These are phyloP conservation scores for Mylabris sibirica DNA, from an alignment of 2,888 invertebrate species.

Conservation along the genomic window DNA sequence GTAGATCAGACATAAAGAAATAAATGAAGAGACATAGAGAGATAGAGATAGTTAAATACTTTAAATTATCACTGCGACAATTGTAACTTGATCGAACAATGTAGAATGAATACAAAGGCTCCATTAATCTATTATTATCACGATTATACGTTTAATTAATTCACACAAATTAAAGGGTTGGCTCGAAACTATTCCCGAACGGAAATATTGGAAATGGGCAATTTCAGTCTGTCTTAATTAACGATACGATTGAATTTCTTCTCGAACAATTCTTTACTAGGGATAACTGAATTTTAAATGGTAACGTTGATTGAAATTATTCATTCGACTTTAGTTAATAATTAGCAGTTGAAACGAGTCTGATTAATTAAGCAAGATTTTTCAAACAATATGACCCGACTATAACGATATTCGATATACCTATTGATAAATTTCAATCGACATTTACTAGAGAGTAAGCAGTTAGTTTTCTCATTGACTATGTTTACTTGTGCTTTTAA, in stretches of 20 bases:
- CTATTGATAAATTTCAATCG: not conserved
- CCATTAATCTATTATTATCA: conserved; percentile 49
- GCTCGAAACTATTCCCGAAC: not conserved
- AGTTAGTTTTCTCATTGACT: not conserved
- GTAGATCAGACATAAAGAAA: not conserved
- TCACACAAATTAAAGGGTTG: conserved; percentile 38
- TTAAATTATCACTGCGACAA: conserved; percentile 45
- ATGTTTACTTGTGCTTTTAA: conserved; percentile 24
- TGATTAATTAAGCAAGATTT: not conserved
- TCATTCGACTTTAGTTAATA: not conserved
- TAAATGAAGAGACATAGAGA: conserved; percentile 10
- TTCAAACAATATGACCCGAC: too few relatives aligned
- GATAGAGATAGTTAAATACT: conserved; percentile 31
- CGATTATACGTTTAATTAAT: conserved; percentile 53
- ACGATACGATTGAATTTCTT: not conserved
- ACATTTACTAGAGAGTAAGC: not conserved
- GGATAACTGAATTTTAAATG: not conserved
- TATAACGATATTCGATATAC: too few relatives aligned
- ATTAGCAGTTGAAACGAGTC: not conserved
- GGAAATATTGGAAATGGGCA: not conserved
- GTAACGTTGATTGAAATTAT: not conserved
- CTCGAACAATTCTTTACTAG: not conserved
- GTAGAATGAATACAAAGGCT: conserved; percentile 47
- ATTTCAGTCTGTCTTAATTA: not conserved
- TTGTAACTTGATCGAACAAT: conserved; percentile 44